Evolutionary conservation across 1,140 invertebrate genomes (phyloP), one percentile per base, ranked within the genome.

Genomic region (Teleopsis dalmanni): DNA sequence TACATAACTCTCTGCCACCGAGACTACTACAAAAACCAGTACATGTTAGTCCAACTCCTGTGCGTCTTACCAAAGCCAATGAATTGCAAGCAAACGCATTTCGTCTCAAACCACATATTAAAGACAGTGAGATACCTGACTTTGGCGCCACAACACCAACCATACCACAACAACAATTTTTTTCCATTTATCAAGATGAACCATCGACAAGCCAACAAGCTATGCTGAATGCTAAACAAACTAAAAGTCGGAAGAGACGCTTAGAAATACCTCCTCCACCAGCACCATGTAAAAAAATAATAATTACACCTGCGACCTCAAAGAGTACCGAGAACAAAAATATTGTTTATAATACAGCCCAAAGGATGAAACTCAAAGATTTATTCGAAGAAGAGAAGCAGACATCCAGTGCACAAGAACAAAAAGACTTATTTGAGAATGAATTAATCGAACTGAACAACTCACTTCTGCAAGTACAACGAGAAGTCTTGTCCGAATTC

Each of bases 401-500:
- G 13, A 7, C 27, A 13, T 29, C 7, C 27, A 13, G 27, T 13
- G 27, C 27, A 13, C 7, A 19, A 43, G 9, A 10, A 19, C 3
- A 19, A 31, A 9, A 3, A 31, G 2, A 19, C 11, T 14, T 19
- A 27, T 19, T 4, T 27, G 7, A 43, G 10, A 31, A 13, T 31
- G n/a, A n/a, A 18, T 31, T 68, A 4, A 48, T 18, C n/a, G 51
- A 68, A 27, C 34, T 68, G 35, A 51, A 58, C 6, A 48, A 8
- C 21, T 59, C 52, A n/a, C 48, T 68, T 55, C 56, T 56, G 1
- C 13, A 40, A 21, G 60, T 63, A 0, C 65, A 68, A 14, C 56
- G 51, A 7, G 56, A 68, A 33, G 57, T 68, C 53, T 44, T 68
- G 10, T 38, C 53, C 11, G 54, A 62, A 27, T 68, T 68, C 43